Evolutionary conservation across 2,113 vertebrate genomes (phyloP), one percentile per base, ranked within the genome.

Genomic region (Siniperca chuatsi): DNA sequence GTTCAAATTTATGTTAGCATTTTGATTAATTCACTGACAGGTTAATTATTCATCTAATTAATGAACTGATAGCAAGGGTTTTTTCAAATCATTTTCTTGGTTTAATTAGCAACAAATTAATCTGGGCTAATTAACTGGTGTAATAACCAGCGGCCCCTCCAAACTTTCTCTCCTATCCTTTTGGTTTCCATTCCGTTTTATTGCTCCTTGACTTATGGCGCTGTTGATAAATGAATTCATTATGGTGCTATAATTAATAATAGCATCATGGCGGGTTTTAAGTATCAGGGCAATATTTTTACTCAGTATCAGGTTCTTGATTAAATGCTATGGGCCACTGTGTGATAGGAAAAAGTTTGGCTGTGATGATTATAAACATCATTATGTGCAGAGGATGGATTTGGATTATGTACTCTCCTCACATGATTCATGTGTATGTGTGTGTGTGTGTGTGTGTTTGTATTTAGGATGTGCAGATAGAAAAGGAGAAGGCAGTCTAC

Each of bases 381-480:
- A 84, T 77, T 12, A 52, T 70, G 67, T 69, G 48, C 52, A 55
- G 68, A 76, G 55, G 80, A 75, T 66, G 33, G 10, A 50, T 78
- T 69, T 76, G 54, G 23, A 66, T 70, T 29, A 23, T 71, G 52
- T 48, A 44, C 11, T 71, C 5, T 48, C 52, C 52, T 84, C 1
- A 84, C 79, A 65, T 6, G 42, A 65, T 66, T 50, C 23, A 40
- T 83, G 18, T 29, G 29, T 29, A 29, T 81, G 54, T 69, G 23
- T 82, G 61, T 68, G 73, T 73, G 13, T 81, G 54, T 69, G 23
- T 82, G 61, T 68, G 73, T 73, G 13, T 85, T 18, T 84, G 23
- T 72, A 1, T 68, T 46, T 78, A 99, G 98, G 98, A 99, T 87
- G 94, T 95, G 9, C 98, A 99, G 82, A 99, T 99, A 62, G 98